Evolutionary conservation across 2,888 invertebrate species (phyloP).

Genomic region (Heliconius ethilla): DNA sequence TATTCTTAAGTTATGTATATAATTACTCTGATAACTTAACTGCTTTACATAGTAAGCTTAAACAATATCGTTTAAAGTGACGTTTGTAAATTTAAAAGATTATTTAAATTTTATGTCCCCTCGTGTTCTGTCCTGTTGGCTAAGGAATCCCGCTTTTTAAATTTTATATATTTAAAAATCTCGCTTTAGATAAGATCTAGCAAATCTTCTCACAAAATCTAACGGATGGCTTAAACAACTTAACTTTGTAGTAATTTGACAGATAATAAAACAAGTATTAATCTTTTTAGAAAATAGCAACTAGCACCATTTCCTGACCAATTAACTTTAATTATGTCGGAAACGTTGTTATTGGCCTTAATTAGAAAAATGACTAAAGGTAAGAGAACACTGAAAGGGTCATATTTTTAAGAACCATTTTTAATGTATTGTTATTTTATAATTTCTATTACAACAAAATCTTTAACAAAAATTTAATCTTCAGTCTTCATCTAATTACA

Average conservation of each 20-base stretch:
- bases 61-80: too few species aligned
- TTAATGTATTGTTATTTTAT: not conserved
- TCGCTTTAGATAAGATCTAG: too few species aligned
- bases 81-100: too few species aligned
- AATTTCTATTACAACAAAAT: not conserved
- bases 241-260: not conserved
- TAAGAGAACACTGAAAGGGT: not conserved
- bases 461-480: not conserved
- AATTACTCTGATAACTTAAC: too few species aligned
- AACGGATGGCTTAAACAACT: not conserved
- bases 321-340: slow-evolving; percentile 9
- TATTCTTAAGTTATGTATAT: too few species aligned
- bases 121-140: too few species aligned
- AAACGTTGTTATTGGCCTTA: slow-evolving; percentile 46
- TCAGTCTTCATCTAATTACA: too few species aligned
- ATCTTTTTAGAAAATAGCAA: not conserved
- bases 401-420: not conserved
- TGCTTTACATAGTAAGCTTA: too few species aligned
- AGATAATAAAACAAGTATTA: not conserved
- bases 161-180: too few species aligned
- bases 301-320: not conserved
- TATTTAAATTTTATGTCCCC: too few species aligned
- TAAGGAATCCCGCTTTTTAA: too few species aligned
- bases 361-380: slow-evolving; percentile 62
- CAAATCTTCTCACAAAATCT: not conserved